A percentile compares a stretch with the other conserved stretches of the same genome.
Evolutionary conservation across 2,113 vertebrate species (phyloP).

Genomic region (Rhinogobius similis): DNA sequence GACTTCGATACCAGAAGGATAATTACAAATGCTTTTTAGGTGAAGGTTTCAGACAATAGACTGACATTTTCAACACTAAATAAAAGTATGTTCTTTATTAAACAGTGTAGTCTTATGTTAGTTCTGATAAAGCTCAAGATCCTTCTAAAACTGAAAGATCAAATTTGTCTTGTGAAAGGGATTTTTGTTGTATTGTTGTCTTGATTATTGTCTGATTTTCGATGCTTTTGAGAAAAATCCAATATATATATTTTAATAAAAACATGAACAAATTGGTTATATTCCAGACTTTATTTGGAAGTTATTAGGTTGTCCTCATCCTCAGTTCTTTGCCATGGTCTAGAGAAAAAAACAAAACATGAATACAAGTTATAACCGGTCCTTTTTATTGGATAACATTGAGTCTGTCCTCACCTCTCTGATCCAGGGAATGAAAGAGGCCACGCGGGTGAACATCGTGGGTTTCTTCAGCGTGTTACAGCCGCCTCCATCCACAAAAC

Average conservation of each 20-base stretch:
- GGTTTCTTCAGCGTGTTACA: constrained; percentile 60
- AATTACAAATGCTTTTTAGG: too few relatives aligned
- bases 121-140: too few relatives aligned
- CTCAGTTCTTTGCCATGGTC: constrained; percentile 59
- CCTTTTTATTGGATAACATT: neutral
- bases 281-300: constrained; percentile 24
- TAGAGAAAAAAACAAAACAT: constrained; percentile 27
- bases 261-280: neutral
- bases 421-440: constrained; percentile 64
- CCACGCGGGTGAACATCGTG: constrained; percentile 59
- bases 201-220: too few relatives aligned
- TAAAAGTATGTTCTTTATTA: too few relatives aligned
- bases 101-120: too few relatives aligned
- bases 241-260: neutral
- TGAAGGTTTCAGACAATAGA: too few relatives aligned
- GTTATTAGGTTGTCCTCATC: neutral
- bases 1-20: too few relatives aligned
- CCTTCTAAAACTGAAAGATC: too few relatives aligned
- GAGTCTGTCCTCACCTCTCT: constrained; percentile 49
- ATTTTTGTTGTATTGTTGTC: too few relatives aligned
- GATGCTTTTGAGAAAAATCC: too few relatives aligned
- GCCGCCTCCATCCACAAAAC: constrained; percentile 58
- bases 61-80: too few relatives aligned
- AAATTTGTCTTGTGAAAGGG: too few relatives aligned
- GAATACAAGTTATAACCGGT: neutral